These are phyloP conservation scores for Hydractinia symbiolongicarpus DNA, from an alignment of 30 jellyfish, hydroid and myxozoan species.

Conservation along the genomic window DNA sequence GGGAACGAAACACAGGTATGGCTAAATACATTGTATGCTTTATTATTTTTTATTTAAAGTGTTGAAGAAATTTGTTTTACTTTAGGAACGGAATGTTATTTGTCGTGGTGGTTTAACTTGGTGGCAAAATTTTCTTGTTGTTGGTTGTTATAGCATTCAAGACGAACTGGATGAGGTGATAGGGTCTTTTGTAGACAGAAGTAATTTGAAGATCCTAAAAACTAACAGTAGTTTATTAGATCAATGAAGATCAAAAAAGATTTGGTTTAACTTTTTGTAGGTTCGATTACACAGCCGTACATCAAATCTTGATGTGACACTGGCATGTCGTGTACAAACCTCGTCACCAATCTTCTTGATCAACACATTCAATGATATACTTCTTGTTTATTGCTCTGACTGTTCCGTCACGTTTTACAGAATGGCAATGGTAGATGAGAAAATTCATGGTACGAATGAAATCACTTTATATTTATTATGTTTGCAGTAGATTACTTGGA, in stretches of 20 bases:
- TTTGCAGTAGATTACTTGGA: too few species aligned
- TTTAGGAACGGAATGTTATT: slow-evolving; percentile 67
- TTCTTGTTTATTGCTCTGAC: slow-evolving; percentile 75
- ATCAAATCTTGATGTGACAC: slow-evolving; percentile 60
- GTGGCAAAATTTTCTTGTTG: slow-evolving; percentile 74
- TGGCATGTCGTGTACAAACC: slow-evolving; percentile 44
- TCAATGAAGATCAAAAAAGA: neutral
- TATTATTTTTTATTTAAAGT: neutral
- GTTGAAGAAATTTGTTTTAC: neutral
- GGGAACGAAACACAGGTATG: slow-evolving; percentile 96
- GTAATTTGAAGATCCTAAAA: neutral
- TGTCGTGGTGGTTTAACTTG: slow-evolving; percentile 87
- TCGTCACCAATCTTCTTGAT: slow-evolving; percentile 70
- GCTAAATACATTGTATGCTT: neutral
- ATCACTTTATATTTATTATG: neutral
- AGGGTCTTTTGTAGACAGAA: neutral
- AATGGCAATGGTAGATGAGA: slow-evolving; percentile 8
- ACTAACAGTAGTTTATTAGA: neutral
- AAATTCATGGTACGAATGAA: slow-evolving; percentile 9
- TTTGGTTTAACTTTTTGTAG: slow-evolving; percentile 22
- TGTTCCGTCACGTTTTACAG: slow-evolving; percentile 64
- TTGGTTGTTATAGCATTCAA: slow-evolving; percentile 59
- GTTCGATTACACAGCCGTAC: slow-evolving; percentile 64
- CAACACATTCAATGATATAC: slow-evolving; percentile 58
- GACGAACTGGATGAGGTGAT: slow-evolving; percentile 65